Evolutionary conservation across 2,888 invertebrate species (phyloP).

Genomic region (Sinelater perroti): DNA sequence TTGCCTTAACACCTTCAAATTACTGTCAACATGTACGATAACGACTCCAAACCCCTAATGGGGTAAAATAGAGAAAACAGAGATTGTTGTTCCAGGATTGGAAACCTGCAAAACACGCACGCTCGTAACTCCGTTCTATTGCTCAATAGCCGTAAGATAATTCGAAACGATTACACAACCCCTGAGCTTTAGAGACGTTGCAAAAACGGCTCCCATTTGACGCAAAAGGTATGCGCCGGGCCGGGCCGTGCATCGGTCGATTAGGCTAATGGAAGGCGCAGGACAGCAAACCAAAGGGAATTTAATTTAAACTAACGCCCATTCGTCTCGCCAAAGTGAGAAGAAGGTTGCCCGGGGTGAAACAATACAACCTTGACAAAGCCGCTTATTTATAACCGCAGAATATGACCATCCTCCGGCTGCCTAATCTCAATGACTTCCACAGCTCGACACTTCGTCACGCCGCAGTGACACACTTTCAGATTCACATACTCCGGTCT

Average conservation of each 20-base stretch:
- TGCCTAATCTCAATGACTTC: constrained; percentile 32
- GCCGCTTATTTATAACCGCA: constrained; percentile 27
- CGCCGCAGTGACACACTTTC: constrained; percentile 28
- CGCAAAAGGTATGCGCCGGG: neutral
- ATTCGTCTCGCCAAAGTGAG: neutral
- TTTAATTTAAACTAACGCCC: too few species aligned
- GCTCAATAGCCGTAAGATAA: constrained; percentile 16
- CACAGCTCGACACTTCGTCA: constrained; percentile 30
- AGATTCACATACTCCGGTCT: constrained; percentile 26
- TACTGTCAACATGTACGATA: too few species aligned
- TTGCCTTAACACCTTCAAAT: too few species aligned
- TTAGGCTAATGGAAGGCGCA: constrained; percentile 7
- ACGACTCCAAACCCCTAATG: too few species aligned
- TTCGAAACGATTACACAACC: constrained; percentile 14
- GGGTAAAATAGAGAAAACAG: too few species aligned
- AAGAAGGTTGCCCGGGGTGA: constrained; percentile 2
- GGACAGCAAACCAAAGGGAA: neutral
- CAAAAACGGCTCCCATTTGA: constrained; percentile 15
- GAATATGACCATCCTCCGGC: constrained; percentile 28
- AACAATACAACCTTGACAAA: constrained; percentile 21
- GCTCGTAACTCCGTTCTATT: constrained; percentile 9
- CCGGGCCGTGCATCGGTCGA: neutral
- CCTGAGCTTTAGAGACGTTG: constrained; percentile 5
- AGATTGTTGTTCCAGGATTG: constrained; percentile 2
- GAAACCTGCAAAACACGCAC: neutral